phyloP scores from a whole-genome alignment of 1,140 invertebrate species.

The Drosophila eugracilis region DNA sequence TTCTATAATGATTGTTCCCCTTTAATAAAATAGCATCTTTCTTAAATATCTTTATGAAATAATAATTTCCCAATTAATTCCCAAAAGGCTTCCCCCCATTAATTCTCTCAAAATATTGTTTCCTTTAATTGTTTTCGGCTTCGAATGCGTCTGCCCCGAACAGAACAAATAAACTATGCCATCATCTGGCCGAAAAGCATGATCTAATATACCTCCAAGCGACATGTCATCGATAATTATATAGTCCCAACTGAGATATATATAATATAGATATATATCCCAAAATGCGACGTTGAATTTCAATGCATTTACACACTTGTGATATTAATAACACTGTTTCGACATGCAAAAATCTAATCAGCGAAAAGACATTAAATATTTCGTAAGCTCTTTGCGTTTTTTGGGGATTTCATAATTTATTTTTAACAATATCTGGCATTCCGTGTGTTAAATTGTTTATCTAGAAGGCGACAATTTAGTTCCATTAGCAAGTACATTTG shows the following conservation, averaged over 20 bases:
- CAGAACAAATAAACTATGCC: conserved; percentile 59
- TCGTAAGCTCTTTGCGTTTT: conserved; percentile 56
- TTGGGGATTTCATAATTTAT: conserved; percentile 56
- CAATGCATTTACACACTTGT: conserved; percentile 71
- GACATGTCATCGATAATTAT: conserved; percentile 78
- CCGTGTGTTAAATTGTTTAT: conserved; percentile 6
- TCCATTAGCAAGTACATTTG: conserved; percentile 49
- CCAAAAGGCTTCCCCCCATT: conserved; percentile 2
- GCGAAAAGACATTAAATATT: conserved; percentile 45
- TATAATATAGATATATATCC: conserved; percentile 61
- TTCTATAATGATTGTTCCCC: no score
- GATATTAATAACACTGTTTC: conserved; percentile 57
- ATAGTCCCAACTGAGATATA: conserved; percentile 43
- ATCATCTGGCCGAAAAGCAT: conserved; percentile 65
- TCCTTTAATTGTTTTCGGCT: conserved; percentile 30
- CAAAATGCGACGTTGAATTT: conserved; percentile 65
- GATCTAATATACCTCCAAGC: conserved; percentile 61
- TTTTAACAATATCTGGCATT: conserved; percentile 35
- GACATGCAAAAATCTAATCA: conserved; percentile 75
- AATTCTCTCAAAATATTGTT: conserved; percentile 6
- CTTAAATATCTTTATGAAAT: neutral
- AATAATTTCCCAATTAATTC: neutral
- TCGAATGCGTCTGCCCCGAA: conserved; percentile 11
- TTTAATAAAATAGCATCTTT: no score
- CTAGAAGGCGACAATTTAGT: conserved; percentile 58